Evolutionary conservation across 1,140 invertebrate genomes (phyloP).

Genomic region (Drosophila bocki): DNA sequence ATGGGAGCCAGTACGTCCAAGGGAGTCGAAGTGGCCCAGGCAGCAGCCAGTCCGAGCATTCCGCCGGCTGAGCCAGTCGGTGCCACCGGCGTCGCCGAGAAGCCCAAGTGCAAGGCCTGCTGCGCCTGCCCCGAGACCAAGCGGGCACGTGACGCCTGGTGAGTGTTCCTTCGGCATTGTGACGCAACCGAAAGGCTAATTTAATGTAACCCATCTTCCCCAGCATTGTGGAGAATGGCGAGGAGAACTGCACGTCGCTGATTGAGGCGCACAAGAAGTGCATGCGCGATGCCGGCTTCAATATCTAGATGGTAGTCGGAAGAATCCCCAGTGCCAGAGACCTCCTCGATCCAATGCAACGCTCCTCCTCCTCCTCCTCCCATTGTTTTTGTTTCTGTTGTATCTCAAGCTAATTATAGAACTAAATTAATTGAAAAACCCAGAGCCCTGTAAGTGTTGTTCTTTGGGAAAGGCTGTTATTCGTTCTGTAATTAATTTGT

Average conservation of each 20-base stretch:
- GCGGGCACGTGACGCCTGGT: constrained; percentile 95
- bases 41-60: constrained; percentile 36
- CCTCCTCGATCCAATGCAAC: constrained; percentile 1
- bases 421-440: constrained; percentile 62
- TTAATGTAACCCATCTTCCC: constrained; percentile 8
- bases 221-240: constrained; percentile 96
- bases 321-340: constrained; percentile 4
- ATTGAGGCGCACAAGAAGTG: constrained; percentile 99
- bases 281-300: constrained; percentile 98
- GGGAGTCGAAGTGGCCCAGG: constrained; percentile 77
- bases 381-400: constrained; percentile 54
- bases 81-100: constrained; percentile 80
- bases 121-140: constrained; percentile 99
- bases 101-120: constrained; percentile 95
- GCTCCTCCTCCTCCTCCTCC: constrained; percentile 11
- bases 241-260: constrained; percentile 94
- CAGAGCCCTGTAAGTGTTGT: constrained; percentile 18
- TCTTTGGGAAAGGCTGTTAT: neutral
- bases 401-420: constrained; percentile 78
- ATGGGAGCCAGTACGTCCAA: constrained; percentile 73
- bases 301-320: constrained; percentile 84
- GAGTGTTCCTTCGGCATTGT: constrained; percentile 71
- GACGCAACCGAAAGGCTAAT: constrained; percentile 49
- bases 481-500: neutral
- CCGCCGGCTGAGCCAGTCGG: constrained; percentile 50